Evolutionary conservation across 2,113 vertebrate species (phyloP).

Genomic region (Muntiacus muntjak): DNA sequence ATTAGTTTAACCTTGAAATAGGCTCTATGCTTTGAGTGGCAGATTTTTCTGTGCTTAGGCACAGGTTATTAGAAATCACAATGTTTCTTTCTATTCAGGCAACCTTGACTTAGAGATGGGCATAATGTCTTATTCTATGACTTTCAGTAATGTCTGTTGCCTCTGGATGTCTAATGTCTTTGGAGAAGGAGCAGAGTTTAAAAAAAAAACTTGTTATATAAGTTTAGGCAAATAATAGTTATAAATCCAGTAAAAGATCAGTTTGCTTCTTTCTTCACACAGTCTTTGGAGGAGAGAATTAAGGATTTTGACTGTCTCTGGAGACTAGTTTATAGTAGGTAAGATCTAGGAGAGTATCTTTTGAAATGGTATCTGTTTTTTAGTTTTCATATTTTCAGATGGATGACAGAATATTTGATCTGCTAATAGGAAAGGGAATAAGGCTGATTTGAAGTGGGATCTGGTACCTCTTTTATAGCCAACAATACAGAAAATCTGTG

Average conservation of each 20-base stretch:
- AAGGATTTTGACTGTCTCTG: not conserved
- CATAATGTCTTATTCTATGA: not conserved
- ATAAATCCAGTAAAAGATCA: not conserved
- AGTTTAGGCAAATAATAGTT: not conserved
- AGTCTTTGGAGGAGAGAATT: not conserved
- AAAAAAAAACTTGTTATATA: not conserved
- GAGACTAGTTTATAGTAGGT: not conserved
- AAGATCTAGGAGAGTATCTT: not conserved
- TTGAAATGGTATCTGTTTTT: not conserved
- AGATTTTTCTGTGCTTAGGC: conserved; percentile 38
- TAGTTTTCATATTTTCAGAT: not conserved
- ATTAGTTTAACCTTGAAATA: conserved; percentile 63
- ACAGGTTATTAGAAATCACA: conserved; percentile 55
- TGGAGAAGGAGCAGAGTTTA: not conserved
- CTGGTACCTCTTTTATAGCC: not conserved
- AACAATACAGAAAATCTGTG: not conserved
- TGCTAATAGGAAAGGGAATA: not conserved
- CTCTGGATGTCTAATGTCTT: not conserved
- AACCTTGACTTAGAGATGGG: conserved; percentile 46
- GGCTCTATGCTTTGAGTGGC: not conserved
- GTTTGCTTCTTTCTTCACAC: not conserved
- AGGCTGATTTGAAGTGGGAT: not conserved
- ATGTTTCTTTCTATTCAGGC: conserved; percentile 1
- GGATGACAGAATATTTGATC: not conserved
- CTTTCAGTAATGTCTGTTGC: not conserved